Percentiles rank a stretch among this genome's conserved stretches.
Conservation (phyloP, 2,888 invertebrate species). For the Epinotia demarniana region DNA sequence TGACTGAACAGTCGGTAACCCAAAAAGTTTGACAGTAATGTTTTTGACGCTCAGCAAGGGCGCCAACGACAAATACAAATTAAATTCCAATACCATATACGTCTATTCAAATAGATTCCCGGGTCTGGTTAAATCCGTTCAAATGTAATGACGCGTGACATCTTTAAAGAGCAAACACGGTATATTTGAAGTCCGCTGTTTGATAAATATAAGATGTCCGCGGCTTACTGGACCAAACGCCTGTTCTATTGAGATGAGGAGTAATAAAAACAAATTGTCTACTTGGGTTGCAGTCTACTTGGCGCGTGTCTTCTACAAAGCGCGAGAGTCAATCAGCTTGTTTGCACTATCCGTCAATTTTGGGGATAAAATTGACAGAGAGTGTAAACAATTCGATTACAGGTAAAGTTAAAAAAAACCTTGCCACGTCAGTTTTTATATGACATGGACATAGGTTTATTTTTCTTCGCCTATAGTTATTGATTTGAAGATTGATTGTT, state of each 20-base stretch:
- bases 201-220: conserved; percentile 49
- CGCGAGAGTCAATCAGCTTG: not conserved
- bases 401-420: not conserved
- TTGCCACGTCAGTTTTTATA: too few relatives aligned
- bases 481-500: too few relatives aligned
- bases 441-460: too few relatives aligned
- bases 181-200: conserved; percentile 47
- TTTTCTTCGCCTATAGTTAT: too few relatives aligned
- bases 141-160: conserved; percentile 63
- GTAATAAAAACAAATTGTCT: conserved; percentile 45
- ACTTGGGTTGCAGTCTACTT: conserved; percentile 19
- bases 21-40: too few relatives aligned
- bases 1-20: too few relatives aligned
- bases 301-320: conserved; percentile 22
- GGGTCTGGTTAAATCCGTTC: conserved; percentile 53
- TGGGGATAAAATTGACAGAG: too few relatives aligned
- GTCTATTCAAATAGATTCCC: not conserved
- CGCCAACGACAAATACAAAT: not conserved
- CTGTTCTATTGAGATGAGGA: conserved; percentile 42
- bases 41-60: too few relatives aligned
- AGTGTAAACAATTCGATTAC: not conserved
- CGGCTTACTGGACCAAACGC: conserved; percentile 41
- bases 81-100: not conserved
- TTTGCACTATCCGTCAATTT: conserved; percentile 5
- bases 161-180: conserved; percentile 54